A percentile compares a stretch with the other conserved stretches of the same genome.
Evolutionary conservation across 1,140 invertebrate genomes (phyloP).

Genomic region (Monochamus saltuarius): DNA sequence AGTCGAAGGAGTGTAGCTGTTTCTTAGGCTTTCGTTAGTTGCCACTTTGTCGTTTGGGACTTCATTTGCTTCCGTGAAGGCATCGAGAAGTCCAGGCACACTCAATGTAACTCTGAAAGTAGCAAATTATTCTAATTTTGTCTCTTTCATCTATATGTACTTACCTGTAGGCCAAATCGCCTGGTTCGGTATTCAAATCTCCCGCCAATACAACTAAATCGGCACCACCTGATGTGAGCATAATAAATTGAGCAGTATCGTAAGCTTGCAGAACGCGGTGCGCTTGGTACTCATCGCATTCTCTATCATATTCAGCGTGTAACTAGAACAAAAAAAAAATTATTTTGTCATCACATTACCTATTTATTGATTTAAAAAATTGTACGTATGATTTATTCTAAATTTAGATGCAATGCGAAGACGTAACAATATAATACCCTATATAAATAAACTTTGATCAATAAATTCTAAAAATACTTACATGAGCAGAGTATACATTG

Average conservation of each 20-base stretch:
- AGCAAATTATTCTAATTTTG: background rate
- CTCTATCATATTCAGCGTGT: conserved; percentile 90
- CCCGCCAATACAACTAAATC: conserved; percentile 86
- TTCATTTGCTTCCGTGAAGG: conserved; percentile 35
- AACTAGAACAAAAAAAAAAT: conserved; percentile 60
- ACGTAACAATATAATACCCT: too few species aligned
- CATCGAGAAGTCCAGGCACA: conserved; percentile 53
- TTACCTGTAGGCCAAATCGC: conserved; percentile 78
- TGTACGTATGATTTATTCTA: too few species aligned
- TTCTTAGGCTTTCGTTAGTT: conserved; percentile 80
- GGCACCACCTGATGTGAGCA: conserved; percentile 73
- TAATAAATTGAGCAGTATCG: conserved; percentile 91
- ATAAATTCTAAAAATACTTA: conserved; percentile 57
- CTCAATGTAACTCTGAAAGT: conserved; percentile 57
- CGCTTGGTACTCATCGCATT: conserved; percentile 84
- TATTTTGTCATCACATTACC: background rate
- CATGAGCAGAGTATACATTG: conserved; percentile 90
- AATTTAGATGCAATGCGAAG: too few species aligned
- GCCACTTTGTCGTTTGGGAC: conserved; percentile 47
- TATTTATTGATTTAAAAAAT: too few species aligned
- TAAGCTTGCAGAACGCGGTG: conserved; percentile 91
- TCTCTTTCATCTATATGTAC: background rate
- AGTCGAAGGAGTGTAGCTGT: conserved; percentile 72
- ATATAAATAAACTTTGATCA: too few species aligned
- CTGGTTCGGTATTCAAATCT: conserved; percentile 89